Evolutionary conservation across 1,140 invertebrate genomes (phyloP).

Genomic region (Aradophagus sp.): DNA sequence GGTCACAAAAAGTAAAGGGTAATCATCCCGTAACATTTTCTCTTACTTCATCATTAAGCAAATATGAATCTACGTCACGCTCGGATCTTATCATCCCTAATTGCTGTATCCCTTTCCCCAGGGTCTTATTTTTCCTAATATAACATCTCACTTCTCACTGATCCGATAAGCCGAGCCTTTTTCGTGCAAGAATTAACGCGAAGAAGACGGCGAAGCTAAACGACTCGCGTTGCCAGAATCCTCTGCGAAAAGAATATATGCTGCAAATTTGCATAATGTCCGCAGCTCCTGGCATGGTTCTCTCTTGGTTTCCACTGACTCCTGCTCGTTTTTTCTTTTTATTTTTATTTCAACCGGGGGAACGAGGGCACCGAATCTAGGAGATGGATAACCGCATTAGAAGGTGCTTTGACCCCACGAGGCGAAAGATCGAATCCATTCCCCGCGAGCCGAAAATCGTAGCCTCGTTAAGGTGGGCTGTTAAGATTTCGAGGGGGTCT

Average conservation of each 20-base stretch:
- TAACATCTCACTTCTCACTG: constrained; percentile 43
- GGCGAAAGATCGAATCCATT: constrained; percentile 44
- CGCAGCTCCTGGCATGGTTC: constrained; percentile 33
- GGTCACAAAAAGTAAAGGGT: no score
- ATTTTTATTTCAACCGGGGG: constrained; percentile 17
- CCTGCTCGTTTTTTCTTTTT: constrained; percentile 11
- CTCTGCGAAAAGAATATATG: constrained; percentile 53
- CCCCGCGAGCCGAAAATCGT: constrained; percentile 39
- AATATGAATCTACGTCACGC: no score
- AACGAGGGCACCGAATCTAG: background rate
- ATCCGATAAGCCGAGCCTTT: constrained; percentile 53
- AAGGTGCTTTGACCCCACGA: constrained; percentile 37
- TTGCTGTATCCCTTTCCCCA: constrained; percentile 11
- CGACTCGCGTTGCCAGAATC: constrained; percentile 47
- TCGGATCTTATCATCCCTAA: constrained; percentile 21
- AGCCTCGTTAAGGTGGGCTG: constrained; percentile 50
- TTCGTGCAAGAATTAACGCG: constrained; percentile 52
- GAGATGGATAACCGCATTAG: constrained; percentile 56
- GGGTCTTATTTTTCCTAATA: constrained; percentile 49
- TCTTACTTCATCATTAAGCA: no score
- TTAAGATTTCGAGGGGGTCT: constrained; percentile 59
- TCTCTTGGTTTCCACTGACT: constrained; percentile 43
- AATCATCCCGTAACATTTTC: no score
- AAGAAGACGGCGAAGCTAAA: constrained; percentile 43
- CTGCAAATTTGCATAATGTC: constrained; percentile 57